A percentile compares a stretch with the other conserved stretches of the same genome.
These are phyloP conservation scores for Catostomus latipinnis DNA, from an alignment of 2,797 vertebrate genomes.

Conservation along the genomic window DNA sequence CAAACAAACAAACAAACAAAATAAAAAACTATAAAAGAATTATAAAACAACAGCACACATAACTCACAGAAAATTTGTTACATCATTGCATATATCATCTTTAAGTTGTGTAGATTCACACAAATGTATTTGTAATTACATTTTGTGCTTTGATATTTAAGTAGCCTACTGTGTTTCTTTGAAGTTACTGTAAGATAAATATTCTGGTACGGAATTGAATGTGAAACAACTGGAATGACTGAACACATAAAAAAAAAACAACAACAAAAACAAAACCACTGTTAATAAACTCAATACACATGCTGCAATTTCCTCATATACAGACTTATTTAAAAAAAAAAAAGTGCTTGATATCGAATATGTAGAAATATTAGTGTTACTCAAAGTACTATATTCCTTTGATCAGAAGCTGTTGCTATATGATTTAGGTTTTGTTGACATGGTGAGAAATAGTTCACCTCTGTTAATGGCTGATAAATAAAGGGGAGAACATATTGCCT, in stretches of 20 bases:
- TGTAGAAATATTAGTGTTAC: constrained; percentile 66
- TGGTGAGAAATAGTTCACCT: constrained; percentile 73
- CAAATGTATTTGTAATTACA: constrained; percentile 26
- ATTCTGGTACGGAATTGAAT: constrained; percentile 57
- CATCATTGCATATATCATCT: constrained; percentile 54
- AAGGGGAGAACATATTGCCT: constrained; percentile 64
- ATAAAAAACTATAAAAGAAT: constrained; percentile 60
- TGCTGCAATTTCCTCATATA: constrained; percentile 82
- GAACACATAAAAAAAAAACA: constrained; percentile 59
- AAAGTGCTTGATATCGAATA: constrained; percentile 79
- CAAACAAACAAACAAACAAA: constrained; percentile 48
- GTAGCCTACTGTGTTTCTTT: constrained; percentile 22
- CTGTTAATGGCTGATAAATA: constrained; percentile 56
- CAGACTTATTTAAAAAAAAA: constrained; percentile 73
- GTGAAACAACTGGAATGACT: constrained; percentile 63
- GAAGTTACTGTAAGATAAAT: constrained; percentile 70
- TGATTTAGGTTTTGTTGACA: constrained; percentile 65
- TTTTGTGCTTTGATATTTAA: constrained; percentile 38
- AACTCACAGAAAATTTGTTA: constrained; percentile 65
- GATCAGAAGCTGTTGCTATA: constrained; percentile 71
- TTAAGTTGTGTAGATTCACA: constrained; percentile 27
- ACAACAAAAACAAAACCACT: constrained; percentile 52
- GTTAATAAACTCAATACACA: constrained; percentile 74
- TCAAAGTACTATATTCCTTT: constrained; percentile 79
- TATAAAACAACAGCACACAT: constrained; percentile 62